A percentile compares a stretch with the other conserved stretches of the same genome.
Evolutionary conservation across 2,888 invertebrate species (phyloP).

Genomic region (Rosalia funebris): DNA sequence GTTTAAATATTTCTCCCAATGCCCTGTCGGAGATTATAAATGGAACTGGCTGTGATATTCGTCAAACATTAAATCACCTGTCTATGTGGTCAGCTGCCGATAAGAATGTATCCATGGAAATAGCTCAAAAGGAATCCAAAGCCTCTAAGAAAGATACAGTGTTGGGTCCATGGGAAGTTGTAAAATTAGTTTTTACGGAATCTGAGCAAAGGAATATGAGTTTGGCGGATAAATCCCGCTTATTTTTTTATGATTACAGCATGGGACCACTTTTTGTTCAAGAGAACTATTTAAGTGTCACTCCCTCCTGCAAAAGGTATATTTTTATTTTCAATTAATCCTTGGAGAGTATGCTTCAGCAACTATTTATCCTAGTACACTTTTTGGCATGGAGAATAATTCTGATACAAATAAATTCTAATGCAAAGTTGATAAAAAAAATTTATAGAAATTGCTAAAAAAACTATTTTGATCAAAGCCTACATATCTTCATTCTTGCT

Average conservation of each 20-base stretch:
- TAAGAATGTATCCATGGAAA: conserved; percentile 64
- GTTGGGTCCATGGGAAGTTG: conserved; percentile 94
- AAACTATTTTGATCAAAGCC: too few relatives aligned
- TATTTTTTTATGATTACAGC: conserved; percentile 98
- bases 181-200: conserved; percentile 86
- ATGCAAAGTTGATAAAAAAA: too few relatives aligned
- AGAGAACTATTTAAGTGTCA: conserved; percentile 91
- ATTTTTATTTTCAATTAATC: background rate
- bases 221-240: conserved; percentile 83
- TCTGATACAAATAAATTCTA: too few relatives aligned
- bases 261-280: conserved; percentile 97
- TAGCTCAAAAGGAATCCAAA: conserved; percentile 68
- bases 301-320: conserved; percentile 79
- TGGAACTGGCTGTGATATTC: conserved; percentile 90
- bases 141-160: conserved; percentile 83
- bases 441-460: too few relatives aligned
- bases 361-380: too few relatives aligned
- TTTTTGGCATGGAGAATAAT: too few relatives aligned
- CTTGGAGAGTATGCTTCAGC: too few relatives aligned
- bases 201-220: conserved; percentile 82
- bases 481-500: too few relatives aligned
- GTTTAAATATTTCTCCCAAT: conserved; percentile 80
- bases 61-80: conserved; percentile 92
- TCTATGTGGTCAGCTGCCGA: conserved; percentile 79
- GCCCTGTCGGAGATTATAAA: conserved; percentile 84